Evolutionary conservation across 2,888 invertebrate genomes (phyloP).

Genomic region (Hirtodrosophila confusa): DNA sequence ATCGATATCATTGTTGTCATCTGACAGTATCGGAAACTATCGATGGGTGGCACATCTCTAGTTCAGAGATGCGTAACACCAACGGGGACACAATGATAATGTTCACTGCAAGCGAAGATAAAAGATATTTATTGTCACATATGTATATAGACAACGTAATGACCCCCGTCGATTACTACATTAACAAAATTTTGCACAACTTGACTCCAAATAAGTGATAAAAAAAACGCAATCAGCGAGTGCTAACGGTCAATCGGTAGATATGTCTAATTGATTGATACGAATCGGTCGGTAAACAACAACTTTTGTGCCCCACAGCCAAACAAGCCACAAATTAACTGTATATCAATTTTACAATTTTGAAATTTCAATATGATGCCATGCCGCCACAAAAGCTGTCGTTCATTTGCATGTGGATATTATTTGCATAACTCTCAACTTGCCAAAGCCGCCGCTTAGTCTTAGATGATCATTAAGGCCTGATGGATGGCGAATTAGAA

Average conservation of each 20-base stretch:
- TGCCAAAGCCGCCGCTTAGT: conserved; percentile 11
- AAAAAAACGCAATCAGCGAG: conserved; percentile 64
- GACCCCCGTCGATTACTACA: conserved; percentile 19
- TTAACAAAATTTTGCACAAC: conserved; percentile 26
- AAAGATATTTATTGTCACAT: too few relatives aligned
- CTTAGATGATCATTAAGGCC: conserved; percentile 48
- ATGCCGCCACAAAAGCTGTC: conserved; percentile 19
- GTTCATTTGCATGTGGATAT: conserved; percentile 30
- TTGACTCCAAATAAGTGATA: conserved; percentile 46
- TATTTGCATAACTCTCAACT: conserved; percentile 29
- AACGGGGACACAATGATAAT: background rate
- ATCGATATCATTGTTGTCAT: too few relatives aligned
- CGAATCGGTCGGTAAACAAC: conserved; percentile 43
- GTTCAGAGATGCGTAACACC: too few relatives aligned
- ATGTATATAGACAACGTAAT: conserved; percentile 3
- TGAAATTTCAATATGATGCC: conserved; percentile 37
- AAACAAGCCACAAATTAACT: conserved; percentile 39
- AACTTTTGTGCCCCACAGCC: conserved; percentile 49
- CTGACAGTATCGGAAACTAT: too few relatives aligned
- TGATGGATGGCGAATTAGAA: conserved; percentile 60
- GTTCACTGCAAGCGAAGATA: too few relatives aligned
- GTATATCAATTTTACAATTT: conserved; percentile 23
- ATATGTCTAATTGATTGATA: conserved; percentile 62
- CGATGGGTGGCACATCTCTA: too few relatives aligned
- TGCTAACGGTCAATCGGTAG: conserved; percentile 55